Evolutionary conservation across 2,113 vertebrate species (phyloP).

Genomic region (Dasypus novemcinctus): DNA sequence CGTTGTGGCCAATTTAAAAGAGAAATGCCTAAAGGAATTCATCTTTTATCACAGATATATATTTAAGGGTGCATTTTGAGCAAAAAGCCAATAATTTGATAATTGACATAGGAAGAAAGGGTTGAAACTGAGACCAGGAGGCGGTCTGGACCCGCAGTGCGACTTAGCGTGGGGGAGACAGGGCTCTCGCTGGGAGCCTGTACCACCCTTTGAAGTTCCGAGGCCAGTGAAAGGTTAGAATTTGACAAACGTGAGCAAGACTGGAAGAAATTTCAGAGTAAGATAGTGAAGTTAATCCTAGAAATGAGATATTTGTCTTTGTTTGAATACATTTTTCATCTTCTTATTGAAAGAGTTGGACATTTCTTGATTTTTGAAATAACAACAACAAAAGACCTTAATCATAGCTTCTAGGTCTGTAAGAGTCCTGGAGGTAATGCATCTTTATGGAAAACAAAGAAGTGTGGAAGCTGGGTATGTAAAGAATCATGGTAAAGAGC

Average conservation of each 20-base stretch:
- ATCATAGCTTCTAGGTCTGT: not conserved
- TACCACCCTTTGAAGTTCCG: rapidly evolving
- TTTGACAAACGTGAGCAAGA: not conserved
- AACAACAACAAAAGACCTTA: not conserved
- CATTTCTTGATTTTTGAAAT: not conserved
- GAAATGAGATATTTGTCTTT: not conserved
- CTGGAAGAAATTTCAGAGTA: not conserved
- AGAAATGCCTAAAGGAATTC: not conserved
- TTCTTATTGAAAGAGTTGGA: not conserved
- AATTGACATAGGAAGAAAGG: not conserved
- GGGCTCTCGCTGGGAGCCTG: not conserved
- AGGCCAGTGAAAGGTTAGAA: not conserved
- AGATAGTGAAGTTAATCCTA: not conserved
- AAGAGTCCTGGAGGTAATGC: no score
- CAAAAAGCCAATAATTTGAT: not conserved
- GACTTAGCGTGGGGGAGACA: no score
- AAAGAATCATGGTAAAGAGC: not conserved
- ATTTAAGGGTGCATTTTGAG: rapidly evolving
- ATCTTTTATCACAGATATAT: not conserved
- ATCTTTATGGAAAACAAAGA: not conserved
- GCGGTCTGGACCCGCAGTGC: no score
- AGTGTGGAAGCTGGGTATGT: not conserved
- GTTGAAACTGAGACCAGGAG: no score
- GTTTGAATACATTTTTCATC: not conserved
- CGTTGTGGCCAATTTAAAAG: not conserved